phyloP scores from a whole-genome alignment of 2,797 vertebrate species.

The Enoplosus armatus region DNA sequence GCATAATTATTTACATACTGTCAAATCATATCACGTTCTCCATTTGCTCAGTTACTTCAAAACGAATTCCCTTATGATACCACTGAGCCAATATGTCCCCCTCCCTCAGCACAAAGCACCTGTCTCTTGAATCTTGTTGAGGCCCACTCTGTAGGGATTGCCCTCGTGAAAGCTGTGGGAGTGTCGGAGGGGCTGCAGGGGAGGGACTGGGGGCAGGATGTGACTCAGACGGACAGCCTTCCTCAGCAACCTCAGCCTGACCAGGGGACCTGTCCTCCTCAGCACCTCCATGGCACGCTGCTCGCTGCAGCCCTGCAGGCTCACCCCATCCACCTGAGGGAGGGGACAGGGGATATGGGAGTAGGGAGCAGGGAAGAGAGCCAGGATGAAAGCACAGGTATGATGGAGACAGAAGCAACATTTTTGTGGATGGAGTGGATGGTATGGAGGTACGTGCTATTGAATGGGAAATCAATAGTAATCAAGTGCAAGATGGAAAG shows the following conservation, averaged over 20 bases:
- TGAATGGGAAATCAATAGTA: constrained; percentile 39
- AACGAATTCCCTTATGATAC: neutral
- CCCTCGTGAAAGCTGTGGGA: constrained; percentile 75
- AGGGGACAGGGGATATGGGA: constrained; percentile 6
- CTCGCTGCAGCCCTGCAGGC: constrained; percentile 93
- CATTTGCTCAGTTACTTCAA: constrained; percentile 18
- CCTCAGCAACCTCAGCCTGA: constrained; percentile 88
- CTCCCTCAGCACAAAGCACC: constrained; percentile 58
- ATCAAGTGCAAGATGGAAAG: constrained; percentile 29
- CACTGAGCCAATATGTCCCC: neutral
- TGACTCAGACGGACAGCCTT: constrained; percentile 83
- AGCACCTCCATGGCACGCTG: constrained; percentile 92
- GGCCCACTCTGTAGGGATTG: constrained; percentile 68
- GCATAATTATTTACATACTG: neutral
- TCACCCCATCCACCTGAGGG: constrained; percentile 91
- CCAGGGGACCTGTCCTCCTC: constrained; percentile 89
- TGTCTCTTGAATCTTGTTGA: constrained; percentile 80
- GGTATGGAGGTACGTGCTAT: neutral
- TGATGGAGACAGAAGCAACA: neutral
- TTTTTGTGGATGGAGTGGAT: neutral
- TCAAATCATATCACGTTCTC: constrained; percentile 7
- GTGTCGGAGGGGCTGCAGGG: constrained; percentile 72
- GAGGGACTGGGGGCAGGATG: constrained; percentile 66
- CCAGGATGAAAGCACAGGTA: neutral
- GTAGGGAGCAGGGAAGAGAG: neutral